A percentile compares a stretch with the other conserved stretches of the same genome.
Conservation (phyloP, 2,888 invertebrate species). For the Trissolcus japonicus region DNA sequence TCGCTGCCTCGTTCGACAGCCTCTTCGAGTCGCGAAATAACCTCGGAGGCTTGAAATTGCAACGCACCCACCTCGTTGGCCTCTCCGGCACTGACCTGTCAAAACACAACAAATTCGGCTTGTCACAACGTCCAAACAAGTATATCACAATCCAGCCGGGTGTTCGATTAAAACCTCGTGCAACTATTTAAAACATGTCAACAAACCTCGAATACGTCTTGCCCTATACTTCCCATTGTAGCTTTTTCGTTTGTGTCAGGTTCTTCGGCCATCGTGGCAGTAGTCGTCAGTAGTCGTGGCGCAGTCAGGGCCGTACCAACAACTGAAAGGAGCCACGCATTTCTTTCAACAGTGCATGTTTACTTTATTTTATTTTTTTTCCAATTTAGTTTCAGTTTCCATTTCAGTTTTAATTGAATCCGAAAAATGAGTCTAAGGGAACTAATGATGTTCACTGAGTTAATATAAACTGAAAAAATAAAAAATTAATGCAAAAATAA, state of each 20-base stretch:
- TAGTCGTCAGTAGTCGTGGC: constrained; percentile 68
- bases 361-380: too few species aligned
- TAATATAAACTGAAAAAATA: too few species aligned
- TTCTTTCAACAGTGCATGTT: constrained; percentile 4
- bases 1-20: constrained; percentile 77
- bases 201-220: constrained; percentile 70
- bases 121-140: constrained; percentile 27
- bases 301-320: constrained; percentile 41
- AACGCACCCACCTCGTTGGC: constrained; percentile 74
- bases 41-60: constrained; percentile 85
- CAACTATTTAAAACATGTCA: constrained; percentile 21
- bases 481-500: neutral
- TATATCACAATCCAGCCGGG: neutral
- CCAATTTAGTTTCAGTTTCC: too few species aligned
- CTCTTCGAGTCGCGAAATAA: constrained; percentile 84
- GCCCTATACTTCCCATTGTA: constrained; percentile 71
- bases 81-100: constrained; percentile 71
- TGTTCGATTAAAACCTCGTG: neutral
- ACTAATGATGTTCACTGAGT: too few species aligned
- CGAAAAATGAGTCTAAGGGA: too few species aligned
- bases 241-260: constrained; percentile 70
- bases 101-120: constrained; percentile 62
- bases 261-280: constrained; percentile 76
- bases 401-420: too few species aligned
- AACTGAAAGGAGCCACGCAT: neutral